A percentile compares a stretch with the other conserved stretches of the same genome.
Conservation (phyloP, 2,888 invertebrate genomes). For the Amiota mariae region DNA sequence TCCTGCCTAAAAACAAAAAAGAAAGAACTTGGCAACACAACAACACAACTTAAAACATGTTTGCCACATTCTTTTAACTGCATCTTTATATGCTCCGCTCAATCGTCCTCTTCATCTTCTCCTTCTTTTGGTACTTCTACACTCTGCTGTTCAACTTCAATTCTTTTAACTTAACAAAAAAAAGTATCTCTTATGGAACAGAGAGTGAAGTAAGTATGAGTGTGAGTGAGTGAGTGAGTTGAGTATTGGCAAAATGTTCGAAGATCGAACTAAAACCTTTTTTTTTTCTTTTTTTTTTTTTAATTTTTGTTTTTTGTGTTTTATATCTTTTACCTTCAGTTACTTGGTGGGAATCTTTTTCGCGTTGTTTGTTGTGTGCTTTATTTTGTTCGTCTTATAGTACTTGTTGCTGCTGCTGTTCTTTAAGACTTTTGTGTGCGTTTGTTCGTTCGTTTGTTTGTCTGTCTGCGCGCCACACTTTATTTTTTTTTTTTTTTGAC, state of each 20-base stretch:
- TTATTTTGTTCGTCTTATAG: slow-evolving; percentile 27
- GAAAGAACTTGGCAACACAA: neutral
- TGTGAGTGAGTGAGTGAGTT: slow-evolving; percentile 1
- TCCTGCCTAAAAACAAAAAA: slow-evolving; percentile 47
- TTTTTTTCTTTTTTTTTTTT: no score
- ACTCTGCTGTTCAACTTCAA: slow-evolving; percentile 17
- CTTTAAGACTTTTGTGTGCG: slow-evolving; percentile 37
- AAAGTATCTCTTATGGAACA: neutral
- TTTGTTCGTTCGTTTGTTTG: slow-evolving; percentile 17
- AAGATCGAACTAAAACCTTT: slow-evolving; percentile 64
- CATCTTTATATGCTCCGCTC: slow-evolving; percentile 16
- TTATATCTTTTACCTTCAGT: slow-evolving; percentile 33
- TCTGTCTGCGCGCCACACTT: neutral
- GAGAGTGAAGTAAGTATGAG: neutral
- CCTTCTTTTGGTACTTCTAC: slow-evolving; percentile 39
- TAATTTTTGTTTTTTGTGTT: slow-evolving; percentile 35
- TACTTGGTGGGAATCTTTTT: neutral
- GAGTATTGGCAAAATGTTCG: slow-evolving; percentile 42
- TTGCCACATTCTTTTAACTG: slow-evolving; percentile 63
- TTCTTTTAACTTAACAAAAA: no score
- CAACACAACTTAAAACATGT: slow-evolving; percentile 56
- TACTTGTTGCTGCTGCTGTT: slow-evolving; percentile 43
- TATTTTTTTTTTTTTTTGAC: slow-evolving; percentile 45
- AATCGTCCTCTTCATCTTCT: neutral
- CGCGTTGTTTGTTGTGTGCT: slow-evolving; percentile 34